Conservation (phyloP, 2,888 invertebrate species). For the Smittia sp. region DNA sequence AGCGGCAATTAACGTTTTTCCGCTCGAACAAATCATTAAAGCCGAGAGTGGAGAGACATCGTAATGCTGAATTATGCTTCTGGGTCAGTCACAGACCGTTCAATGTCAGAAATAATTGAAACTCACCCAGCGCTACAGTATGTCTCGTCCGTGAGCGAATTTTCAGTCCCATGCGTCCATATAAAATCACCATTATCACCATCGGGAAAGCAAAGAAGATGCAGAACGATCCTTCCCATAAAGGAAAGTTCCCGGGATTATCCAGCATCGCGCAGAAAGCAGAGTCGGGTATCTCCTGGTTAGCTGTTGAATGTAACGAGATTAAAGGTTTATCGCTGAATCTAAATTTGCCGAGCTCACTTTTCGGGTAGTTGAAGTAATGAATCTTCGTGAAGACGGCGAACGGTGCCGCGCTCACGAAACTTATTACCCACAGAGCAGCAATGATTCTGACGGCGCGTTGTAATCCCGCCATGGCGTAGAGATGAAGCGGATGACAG, state of each 20-base stretch:
- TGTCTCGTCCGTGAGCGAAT: conserved; percentile 59
- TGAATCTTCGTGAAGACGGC: conserved; percentile 71
- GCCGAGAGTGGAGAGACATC: not conserved
- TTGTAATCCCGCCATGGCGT: conserved; percentile 78
- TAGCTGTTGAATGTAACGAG: conserved; percentile 46
- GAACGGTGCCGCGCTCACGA: conserved; percentile 74
- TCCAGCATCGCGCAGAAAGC: conserved; percentile 76
- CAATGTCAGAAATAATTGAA: not conserved
- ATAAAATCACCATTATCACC: conserved; percentile 72
- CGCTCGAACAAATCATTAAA: too few relatives aligned
- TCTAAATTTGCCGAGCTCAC: conserved; percentile 51
- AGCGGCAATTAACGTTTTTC: too few relatives aligned
- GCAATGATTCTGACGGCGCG: conserved; percentile 78
- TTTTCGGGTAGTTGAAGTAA: conserved; percentile 70
- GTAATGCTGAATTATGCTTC: not conserved
- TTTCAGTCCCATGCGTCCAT: conserved; percentile 72
- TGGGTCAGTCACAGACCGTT: conserved; percentile 18
- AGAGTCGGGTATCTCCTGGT: conserved; percentile 63
- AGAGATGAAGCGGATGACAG: conserved; percentile 80
- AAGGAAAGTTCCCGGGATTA: conserved; percentile 61
- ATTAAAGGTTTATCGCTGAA: conserved; percentile 6
- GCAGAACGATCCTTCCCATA: conserved; percentile 77
- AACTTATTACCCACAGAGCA: conserved; percentile 72
- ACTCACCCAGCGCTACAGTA: conserved; percentile 53
- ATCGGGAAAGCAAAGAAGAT: conserved; percentile 77